Conservation (phyloP, 2,888 invertebrate genomes). For the Lingula anatina region DNA sequence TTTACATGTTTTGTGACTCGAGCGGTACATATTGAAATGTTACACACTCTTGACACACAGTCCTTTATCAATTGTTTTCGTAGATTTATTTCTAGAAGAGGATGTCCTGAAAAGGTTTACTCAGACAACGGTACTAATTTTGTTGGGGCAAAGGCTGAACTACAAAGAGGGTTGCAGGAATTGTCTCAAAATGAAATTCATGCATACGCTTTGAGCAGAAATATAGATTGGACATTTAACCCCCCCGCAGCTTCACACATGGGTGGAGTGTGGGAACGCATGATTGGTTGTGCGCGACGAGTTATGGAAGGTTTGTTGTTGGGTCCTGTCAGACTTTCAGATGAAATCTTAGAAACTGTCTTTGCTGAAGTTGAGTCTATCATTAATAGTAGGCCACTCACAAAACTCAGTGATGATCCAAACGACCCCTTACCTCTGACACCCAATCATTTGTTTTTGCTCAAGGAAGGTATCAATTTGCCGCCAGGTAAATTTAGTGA, state of each 20-base stretch:
- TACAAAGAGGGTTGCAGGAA: neutral
- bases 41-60: neutral
- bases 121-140: neutral
- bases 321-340: neutral
- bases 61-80: neutral
- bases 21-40: neutral
- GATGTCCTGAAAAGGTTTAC: neutral
- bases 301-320: neutral
- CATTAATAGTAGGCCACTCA: constrained; percentile 2
- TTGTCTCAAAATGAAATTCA: neutral
- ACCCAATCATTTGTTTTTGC: constrained; percentile 1
- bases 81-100: neutral
- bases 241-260: no score
- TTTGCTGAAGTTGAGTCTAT: constrained; percentile 2
- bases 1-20: neutral
- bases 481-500: constrained; percentile 5
- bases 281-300: neutral
- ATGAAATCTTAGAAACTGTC: neutral
- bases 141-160: neutral
- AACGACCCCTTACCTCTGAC: neutral
- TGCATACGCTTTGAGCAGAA: neutral
- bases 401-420: neutral
- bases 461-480: neutral
- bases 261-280: constrained; percentile 4
- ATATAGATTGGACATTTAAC: constrained; percentile 2